These are phyloP conservation scores for Prenolepis imparis DNA, from an alignment of 2,888 invertebrate genomes.

Conservation along the genomic window DNA sequence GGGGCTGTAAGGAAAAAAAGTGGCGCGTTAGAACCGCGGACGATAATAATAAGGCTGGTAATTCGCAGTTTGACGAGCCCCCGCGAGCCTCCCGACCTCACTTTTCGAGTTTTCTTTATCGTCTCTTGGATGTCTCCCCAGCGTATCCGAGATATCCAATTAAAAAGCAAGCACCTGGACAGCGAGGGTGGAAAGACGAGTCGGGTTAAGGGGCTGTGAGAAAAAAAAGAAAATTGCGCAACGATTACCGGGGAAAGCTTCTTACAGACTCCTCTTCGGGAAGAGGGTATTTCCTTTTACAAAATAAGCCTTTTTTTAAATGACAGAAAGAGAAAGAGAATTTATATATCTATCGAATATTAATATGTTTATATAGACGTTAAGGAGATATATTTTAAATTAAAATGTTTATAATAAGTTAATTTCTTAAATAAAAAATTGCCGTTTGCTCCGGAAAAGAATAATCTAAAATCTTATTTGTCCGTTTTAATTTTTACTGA, in stretches of 20 bases:
- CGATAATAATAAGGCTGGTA: slow-evolving; percentile 85
- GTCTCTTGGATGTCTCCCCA: slow-evolving; percentile 80
- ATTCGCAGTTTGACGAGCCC: slow-evolving; percentile 85
- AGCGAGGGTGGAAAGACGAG: slow-evolving; percentile 59
- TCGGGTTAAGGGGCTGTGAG: slow-evolving; percentile 59
- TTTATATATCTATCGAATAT: background rate
- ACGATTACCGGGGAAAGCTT: slow-evolving; percentile 26
- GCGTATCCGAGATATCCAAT: slow-evolving; percentile 80
- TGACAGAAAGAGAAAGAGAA: background rate
- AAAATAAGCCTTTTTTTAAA: background rate
- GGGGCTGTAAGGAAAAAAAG: slow-evolving; percentile 67
- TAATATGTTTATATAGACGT: background rate
- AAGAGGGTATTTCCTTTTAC: background rate
- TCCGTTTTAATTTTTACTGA: background rate
- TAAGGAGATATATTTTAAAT: background rate
- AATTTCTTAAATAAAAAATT: background rate
- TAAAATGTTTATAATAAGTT: background rate
- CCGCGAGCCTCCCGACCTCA: slow-evolving; percentile 71
- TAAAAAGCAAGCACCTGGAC: slow-evolving; percentile 81
- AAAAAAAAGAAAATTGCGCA: slow-evolving; percentile 47
- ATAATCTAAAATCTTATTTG: background rate
- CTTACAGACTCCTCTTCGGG: background rate
- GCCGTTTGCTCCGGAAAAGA: background rate
- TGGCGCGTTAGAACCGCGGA: slow-evolving; percentile 78
- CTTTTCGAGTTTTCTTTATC: slow-evolving; percentile 78